Base-by-base conservation (phyloP, 2,888 invertebrate species). In the Lingula anatina region DNA sequence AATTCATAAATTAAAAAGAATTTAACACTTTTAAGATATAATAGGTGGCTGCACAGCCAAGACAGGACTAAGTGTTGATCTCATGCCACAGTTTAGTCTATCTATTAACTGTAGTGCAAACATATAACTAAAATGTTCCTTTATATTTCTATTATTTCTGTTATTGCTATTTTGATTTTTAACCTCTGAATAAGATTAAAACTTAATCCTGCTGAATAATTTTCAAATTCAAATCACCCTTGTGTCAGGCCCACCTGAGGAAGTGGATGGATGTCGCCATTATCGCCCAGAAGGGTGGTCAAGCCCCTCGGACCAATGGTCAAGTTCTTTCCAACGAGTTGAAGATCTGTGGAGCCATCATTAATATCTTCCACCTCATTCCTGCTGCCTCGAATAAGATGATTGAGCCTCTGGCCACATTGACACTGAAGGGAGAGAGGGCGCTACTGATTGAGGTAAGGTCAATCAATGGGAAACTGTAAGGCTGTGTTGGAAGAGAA, bases 361-460 rank as follows among this genome's bases (percentile, higher is more conserved):
- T 96, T 57, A 70, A 79, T 61, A 71, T 78, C 68, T 94, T 92
- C 77, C 90, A 92, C 74, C 89, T 93, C 77, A 91, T 94, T 47
- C 93, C 93, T 0, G 90, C 92, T 0, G 91, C 93, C 2, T 87
- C 89, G 0, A 84, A 87, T 1, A 88, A 89, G 60, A 91, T 91
- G 71, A 88, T 95, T 47, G 90, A 91, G 56, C 86, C 88, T 1
- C 78, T 96, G 2, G 87, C 89, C 60, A 84, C 86, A 47, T 80
- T 92, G 2, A 88, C 94, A 21, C 80, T 96, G 60, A 88, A 89
- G 70, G 89, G 91, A 0, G 96, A 96, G 75, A 90, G 88, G 70
- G 85, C 87, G 18, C 81, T 96, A 36, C 82, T 88, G 70, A 87
- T 95, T 44, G 95, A 95, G 79, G 75, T 76, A 55, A 44, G 54